phyloP scores from a whole-genome alignment of 2,888 invertebrate genomes.

The Phytoseiulus persimilis region DNA sequence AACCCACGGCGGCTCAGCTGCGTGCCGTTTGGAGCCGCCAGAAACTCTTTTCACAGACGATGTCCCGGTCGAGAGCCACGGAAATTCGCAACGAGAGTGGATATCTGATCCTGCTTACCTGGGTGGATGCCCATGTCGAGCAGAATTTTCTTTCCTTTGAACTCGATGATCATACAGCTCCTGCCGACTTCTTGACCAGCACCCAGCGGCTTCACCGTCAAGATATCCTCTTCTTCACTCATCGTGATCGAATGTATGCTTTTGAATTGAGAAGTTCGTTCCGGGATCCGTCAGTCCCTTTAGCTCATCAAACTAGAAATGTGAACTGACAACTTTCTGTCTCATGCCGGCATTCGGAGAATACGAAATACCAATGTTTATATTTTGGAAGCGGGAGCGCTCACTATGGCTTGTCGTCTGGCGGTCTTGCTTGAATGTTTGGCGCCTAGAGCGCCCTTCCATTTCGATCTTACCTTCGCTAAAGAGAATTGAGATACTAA shows the following conservation, averaged over 20 bases:
- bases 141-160: constrained; percentile 98
- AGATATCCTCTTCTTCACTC: constrained; percentile 43
- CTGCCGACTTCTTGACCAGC: constrained; percentile 98
- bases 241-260: neutral
- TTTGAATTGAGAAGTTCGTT: neutral
- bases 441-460: neutral
- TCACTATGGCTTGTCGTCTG: neutral
- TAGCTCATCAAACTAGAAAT: neutral
- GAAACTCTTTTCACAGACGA: no score
- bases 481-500: no score
- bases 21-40: neutral
- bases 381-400: neutral
- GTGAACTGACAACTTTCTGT: neutral
- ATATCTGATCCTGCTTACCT: constrained; percentile 60
- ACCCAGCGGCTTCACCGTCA: constrained; percentile 56
- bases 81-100: no score
- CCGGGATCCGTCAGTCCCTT: neutral
- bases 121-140: constrained; percentile 98
- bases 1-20: no score
- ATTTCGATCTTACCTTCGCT: no score
- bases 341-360: neutral
- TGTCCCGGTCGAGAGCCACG: no score
- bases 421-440: neutral
- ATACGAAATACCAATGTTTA: neutral
- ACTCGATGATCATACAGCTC: constrained; percentile 95